Evolutionary conservation across 2,113 vertebrate genomes (phyloP), one percentile per base, ranked within the genome.

Genomic region (Oncorhynchus mykiss): DNA sequence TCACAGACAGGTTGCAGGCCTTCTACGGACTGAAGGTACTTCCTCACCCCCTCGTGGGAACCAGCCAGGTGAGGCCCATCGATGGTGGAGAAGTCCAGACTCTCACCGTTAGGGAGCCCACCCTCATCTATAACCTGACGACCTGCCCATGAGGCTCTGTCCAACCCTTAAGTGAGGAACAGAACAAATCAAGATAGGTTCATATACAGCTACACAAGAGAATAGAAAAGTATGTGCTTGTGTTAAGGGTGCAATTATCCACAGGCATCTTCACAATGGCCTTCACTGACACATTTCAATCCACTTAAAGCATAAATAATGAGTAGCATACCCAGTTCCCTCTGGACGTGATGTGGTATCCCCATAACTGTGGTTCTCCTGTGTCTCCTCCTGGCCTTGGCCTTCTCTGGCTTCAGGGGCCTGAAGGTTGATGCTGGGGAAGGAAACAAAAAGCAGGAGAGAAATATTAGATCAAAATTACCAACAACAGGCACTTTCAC

Each of bases 331-430:
- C 98, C 97, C 6, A 99, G 92, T 85, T 99, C 96, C 82, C 91
- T 95, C 82, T 98, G 96, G 76, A 99, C 90, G 0, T 99, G 97
- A 25, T 96, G 94, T 0, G 97, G 97, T 64, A 99, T 94, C 14
- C 96, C 95, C 81, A 86, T 88, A 82, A 96, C 93, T 0, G 94
- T 95, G 0, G 94, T 95, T 79, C 93, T 94, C 82, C 94, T 90
- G 72, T 93, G 93, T 81, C 91, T 88, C 80, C 93, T 95, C 71
- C 94, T 84, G 74, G 90, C 0, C 88, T 89, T 91, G 6, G 77
- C 14, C 70, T 90, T 93, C 67, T 90, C 88, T 9, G 86, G 77
- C 69, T 89, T 93, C 75, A 93, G 77, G 12, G 93, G 93, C 51
- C 90, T 90, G 82, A 94, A 94, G 0, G 93, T 93, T 59, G 93